Conservation (phyloP, 2,113 vertebrate genomes). For the Lutjanus erythropterus region DNA sequence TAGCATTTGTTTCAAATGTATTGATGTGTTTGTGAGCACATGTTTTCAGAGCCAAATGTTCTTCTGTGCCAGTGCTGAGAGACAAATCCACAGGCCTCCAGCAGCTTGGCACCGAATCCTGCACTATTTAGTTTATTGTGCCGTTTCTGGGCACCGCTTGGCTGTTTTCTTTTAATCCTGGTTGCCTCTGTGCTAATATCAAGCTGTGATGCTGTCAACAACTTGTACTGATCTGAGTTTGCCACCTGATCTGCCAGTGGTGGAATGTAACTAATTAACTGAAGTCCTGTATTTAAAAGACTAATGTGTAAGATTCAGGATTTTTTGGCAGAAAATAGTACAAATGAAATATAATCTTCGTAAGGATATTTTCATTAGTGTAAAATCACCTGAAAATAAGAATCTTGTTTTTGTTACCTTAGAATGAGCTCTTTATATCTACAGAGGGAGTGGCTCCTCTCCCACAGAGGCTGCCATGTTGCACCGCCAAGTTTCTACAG, state of each 20-base stretch:
- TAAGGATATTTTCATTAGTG: too few species aligned
- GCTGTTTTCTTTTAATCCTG: neutral
- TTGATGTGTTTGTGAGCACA: neutral
- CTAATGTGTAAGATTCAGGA: too few species aligned
- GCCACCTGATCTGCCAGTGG: neutral
- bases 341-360: too few species aligned
- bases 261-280: neutral
- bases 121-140: neutral
- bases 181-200: neutral
- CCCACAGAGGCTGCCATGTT: too few species aligned
- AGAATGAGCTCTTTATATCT: too few species aligned
- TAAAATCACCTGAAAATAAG: too few species aligned
- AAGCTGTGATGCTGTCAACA: neutral
- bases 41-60: neutral
- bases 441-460: too few species aligned
- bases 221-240: neutral
- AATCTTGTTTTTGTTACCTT: too few species aligned
- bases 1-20: neutral
- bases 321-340: too few species aligned
- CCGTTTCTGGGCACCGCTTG: neutral
- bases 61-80: neutral
- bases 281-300: neutral
- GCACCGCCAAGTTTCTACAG: too few species aligned
- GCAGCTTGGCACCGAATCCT: neutral
- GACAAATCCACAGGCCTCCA: conserved; percentile 9